These are phyloP conservation scores for Illadopsis cleaveri DNA, from an alignment of 2,113 vertebrate species.

Conservation along the genomic window DNA sequence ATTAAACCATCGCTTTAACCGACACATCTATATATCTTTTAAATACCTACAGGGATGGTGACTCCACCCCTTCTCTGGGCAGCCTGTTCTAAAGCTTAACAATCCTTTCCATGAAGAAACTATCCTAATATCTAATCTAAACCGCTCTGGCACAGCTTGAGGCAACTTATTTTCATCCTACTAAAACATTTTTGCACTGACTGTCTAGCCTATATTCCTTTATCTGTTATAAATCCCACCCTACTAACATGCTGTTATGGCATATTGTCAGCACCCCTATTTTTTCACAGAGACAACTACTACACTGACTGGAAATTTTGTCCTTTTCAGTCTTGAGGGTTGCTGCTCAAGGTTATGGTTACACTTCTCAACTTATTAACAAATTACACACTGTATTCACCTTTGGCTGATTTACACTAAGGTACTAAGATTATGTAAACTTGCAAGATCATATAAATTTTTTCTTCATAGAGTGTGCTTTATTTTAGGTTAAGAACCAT, in stretches of 20 bases:
- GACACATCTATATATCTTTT: neutral
- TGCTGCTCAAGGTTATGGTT: neutral
- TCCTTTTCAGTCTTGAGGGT: neutral
- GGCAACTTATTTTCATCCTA: neutral
- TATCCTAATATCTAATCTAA: neutral
- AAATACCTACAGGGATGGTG: neutral
- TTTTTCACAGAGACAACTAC: neutral
- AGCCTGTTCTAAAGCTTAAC: neutral
- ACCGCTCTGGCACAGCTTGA: neutral
- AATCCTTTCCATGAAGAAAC: neutral
- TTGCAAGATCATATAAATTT: neutral
- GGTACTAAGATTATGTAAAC: neutral
- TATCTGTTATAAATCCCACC: neutral
- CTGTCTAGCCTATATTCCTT: neutral
- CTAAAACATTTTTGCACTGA: neutral
- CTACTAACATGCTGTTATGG: neutral
- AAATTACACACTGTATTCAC: neutral
- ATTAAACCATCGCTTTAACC: neutral
- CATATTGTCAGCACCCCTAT: accelerated
- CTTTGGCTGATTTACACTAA: neutral
- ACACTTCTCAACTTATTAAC: neutral
- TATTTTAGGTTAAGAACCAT: neutral
- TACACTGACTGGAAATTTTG: neutral
- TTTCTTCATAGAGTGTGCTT: neutral
- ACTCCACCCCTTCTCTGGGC: neutral